These are phyloP conservation scores for Centropus unirufus DNA, from an alignment of 2,113 vertebrate species.

Conservation along the genomic window DNA sequence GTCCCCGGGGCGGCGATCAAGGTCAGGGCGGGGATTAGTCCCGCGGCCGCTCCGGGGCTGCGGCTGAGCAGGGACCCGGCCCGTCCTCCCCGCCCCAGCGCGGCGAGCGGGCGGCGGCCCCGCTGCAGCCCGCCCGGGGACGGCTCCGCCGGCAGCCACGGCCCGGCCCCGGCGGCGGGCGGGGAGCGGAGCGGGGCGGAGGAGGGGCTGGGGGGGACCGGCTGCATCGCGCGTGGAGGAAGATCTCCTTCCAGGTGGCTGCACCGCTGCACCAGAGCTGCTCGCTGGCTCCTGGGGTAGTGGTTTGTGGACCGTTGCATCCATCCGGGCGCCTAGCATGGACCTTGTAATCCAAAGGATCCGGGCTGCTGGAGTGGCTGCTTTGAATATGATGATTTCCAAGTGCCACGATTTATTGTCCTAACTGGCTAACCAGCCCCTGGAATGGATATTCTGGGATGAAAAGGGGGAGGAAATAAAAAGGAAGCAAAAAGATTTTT, in stretches of 20 bases:
- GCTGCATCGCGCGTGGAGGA: conserved; percentile 15
- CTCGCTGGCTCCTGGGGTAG: neutral
- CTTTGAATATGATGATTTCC: neutral
- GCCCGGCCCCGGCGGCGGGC: conserved; percentile 8
- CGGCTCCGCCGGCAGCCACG: neutral
- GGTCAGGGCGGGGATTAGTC: neutral
- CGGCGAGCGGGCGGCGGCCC: neutral
- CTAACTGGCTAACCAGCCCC: neutral
- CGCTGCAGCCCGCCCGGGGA: neutral
- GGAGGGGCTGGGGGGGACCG: neutral
- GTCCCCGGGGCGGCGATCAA: neutral
- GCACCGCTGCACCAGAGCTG: neutral
- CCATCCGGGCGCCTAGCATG: neutral
- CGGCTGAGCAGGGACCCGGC: neutral
- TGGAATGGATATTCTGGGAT: neutral
- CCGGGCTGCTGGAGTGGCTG: neutral
- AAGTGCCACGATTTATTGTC: neutral
- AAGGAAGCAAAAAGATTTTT: neutral
- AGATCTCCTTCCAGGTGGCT: conserved; percentile 21
- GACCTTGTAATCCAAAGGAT: neutral
- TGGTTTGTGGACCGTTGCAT: neutral
- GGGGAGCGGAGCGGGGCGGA: neutral
- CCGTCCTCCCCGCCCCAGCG: neutral
- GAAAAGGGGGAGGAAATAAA: neutral
- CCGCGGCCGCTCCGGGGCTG: neutral